Evolutionary conservation across 2,113 vertebrate genomes (phyloP), one percentile per base, ranked within the genome.

Genomic region (Trichechus manatus): DNA sequence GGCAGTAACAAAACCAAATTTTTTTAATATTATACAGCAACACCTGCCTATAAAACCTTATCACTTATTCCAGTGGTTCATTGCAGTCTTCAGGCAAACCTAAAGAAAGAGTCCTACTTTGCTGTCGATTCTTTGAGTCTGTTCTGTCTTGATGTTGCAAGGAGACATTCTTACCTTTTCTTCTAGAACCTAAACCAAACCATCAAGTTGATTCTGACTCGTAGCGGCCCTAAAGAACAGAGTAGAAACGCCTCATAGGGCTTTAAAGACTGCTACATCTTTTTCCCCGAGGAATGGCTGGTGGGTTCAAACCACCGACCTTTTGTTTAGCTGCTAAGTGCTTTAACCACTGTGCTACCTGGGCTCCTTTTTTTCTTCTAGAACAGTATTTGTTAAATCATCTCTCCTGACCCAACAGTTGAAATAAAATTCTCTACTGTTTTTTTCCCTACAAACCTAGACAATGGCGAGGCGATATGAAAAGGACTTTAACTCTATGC

Each of bases 21-120:
- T 23, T 9, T 22, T 11, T 10, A 31, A 11, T 44, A 9, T 13
- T 5, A 6, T 0, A 53, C 44, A 47, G 9, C 4, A 29, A 50
- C 6, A 25, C 23, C 25, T 5, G 13, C 14, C 25, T 20, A 4
- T 17, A 44, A 44, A 72, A 59, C 15, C 23, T 6, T 0, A 15
- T 11, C 64, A 1, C 29, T 59, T 7, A 8, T 0, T 10, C 27
- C 6, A 0, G 10, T 1, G 14, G 20, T 4, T 42, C 33, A 1
- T 8, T 3, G 31, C 31, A 42, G 36, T 3, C 3, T 15, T 64
- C 9, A 27, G 50, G n/a, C 3, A 75, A 19, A 68, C 4, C 47
- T 31, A 10, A 29, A 61, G n/a, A 50, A 9, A 27, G 8, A 27
- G 11, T 2, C n/a, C 14, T 50, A 23, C 66, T 82, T 72, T 78